Conservation (phyloP, 2,888 invertebrate genomes). For the Chloroclysta siterata region DNA sequence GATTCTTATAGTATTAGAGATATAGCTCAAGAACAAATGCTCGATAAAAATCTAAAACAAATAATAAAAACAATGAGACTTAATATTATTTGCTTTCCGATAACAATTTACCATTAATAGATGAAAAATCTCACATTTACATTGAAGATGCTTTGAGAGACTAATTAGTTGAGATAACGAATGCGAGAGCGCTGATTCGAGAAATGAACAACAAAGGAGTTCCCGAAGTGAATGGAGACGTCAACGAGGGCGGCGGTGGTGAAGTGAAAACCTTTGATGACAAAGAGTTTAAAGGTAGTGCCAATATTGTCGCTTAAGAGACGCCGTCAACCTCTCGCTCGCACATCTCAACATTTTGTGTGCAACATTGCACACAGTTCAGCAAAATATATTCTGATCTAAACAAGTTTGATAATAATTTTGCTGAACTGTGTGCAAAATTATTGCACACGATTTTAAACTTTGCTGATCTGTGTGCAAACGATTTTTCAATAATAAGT, state of each 20-base stretch:
- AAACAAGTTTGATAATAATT: no score
- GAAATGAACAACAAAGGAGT: slow-evolving; percentile 29
- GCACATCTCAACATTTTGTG: no score
- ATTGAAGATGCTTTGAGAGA: slow-evolving; percentile 4
- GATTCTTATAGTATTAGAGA: no score
- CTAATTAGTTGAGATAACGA: slow-evolving; percentile 25
- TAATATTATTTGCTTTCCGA: slow-evolving; percentile 28
- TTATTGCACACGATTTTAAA: no score
- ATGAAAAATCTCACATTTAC: slow-evolving; percentile 10
- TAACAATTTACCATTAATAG: slow-evolving; percentile 27
- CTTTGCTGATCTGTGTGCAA: not conserved
- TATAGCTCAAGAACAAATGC: no score
- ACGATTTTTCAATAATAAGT: not conserved
- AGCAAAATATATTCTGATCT: no score
- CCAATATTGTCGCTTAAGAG: not conserved
- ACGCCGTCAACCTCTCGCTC: not conserved
- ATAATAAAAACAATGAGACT: not conserved
- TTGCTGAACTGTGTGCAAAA: no score
- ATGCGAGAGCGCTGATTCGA: slow-evolving; percentile 17
- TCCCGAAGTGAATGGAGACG: slow-evolving; percentile 8
- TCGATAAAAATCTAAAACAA: not conserved
- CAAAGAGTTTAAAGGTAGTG: slow-evolving; percentile 34
- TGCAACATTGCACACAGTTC: no score
- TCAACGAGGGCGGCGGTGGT: slow-evolving; percentile 11
- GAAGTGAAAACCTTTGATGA: slow-evolving; percentile 28